Percentiles rank a stretch among this genome's conserved stretches.
phyloP scores from a whole-genome alignment of 2,797 vertebrate species.

The Ammospiza maritima region DNA sequence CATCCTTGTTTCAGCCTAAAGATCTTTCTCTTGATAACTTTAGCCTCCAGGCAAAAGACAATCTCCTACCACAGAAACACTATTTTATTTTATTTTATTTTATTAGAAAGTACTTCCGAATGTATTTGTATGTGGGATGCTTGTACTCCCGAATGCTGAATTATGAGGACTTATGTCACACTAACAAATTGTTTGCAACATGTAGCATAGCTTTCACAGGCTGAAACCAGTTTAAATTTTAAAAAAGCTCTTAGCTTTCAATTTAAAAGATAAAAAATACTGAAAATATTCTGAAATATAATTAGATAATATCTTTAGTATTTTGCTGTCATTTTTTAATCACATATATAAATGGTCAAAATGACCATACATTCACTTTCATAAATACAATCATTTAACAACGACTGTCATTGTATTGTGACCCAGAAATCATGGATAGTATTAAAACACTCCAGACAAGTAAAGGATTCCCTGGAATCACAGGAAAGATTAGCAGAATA shows the following conservation, averaged over 20 bases:
- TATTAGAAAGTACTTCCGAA: not conserved
- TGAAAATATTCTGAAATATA: not conserved
- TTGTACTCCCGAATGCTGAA: not conserved
- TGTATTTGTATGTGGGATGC: not conserved
- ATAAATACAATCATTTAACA: not conserved
- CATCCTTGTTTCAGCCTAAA: not conserved
- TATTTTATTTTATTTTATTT: not conserved
- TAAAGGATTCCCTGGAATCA: not conserved
- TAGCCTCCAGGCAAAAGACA: not conserved
- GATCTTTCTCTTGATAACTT: not conserved
- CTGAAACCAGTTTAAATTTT: not conserved
- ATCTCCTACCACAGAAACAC: not conserved
- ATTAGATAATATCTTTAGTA: not conserved
- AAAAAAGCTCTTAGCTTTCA: not conserved
- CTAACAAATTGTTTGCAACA: not conserved
- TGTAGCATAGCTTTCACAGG: not conserved
- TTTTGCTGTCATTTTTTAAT: not conserved
- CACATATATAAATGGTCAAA: not conserved
- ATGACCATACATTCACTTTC: not conserved
- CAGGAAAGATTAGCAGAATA: constrained; percentile 16
- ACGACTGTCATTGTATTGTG: not conserved
- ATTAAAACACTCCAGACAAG: not conserved
- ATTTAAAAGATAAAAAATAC: not conserved
- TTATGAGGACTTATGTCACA: not conserved
- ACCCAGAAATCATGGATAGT: not conserved